phyloP scores from a whole-genome alignment of 2,113 vertebrate species.

The Mohoua ochrocephala region DNA sequence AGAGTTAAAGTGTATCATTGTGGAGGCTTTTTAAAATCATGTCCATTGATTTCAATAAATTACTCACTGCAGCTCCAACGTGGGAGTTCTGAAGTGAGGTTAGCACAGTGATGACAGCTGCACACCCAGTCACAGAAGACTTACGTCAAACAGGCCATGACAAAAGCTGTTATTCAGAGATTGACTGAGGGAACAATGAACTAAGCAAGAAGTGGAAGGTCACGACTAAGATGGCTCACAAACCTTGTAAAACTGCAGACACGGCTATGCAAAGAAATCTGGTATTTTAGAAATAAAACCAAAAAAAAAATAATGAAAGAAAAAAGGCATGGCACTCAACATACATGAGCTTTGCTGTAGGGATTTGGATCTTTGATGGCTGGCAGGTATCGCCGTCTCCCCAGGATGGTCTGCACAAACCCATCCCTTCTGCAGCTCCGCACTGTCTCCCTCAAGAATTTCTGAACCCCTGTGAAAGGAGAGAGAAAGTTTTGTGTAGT shows the following conservation, averaged over 20 bases:
- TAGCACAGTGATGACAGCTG: background rate
- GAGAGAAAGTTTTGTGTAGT: background rate
- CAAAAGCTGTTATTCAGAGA: slow-evolving; percentile 8
- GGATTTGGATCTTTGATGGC: slow-evolving; percentile 84
- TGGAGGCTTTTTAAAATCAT: background rate
- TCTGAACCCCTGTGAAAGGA: slow-evolving; percentile 81
- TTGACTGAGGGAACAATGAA: background rate
- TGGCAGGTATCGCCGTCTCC: slow-evolving; percentile 88
- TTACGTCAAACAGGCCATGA: background rate
- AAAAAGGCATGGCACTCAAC: background rate
- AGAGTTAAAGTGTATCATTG: background rate
- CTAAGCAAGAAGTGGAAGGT: background rate
- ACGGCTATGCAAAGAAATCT: background rate
- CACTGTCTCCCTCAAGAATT: slow-evolving; percentile 87
- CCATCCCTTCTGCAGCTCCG: slow-evolving; percentile 85
- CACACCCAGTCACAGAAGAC: background rate
- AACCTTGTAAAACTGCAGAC: background rate
- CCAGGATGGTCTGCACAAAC: slow-evolving; percentile 90
- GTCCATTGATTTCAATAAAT: slow-evolving; percentile 21
- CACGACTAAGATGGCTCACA: background rate
- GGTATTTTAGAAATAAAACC: background rate
- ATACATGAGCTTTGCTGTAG: slow-evolving; percentile 88
- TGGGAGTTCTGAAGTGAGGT: slow-evolving; percentile 13
- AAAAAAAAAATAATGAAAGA: background rate
- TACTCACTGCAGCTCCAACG: background rate